Evolutionary conservation across 2,888 invertebrate genomes (phyloP).

Genomic region (Plemyria rubiginata): DNA sequence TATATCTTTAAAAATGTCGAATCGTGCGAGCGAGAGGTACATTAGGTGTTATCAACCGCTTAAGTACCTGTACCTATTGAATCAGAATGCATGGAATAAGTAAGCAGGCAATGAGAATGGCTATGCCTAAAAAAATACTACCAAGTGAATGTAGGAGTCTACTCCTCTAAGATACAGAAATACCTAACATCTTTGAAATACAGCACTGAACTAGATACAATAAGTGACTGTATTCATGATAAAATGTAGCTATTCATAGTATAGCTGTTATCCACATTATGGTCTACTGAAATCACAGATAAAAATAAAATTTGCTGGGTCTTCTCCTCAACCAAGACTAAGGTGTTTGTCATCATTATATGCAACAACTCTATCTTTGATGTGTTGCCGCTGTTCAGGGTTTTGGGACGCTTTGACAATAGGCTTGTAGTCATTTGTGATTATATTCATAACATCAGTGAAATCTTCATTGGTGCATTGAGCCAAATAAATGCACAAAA

Average conservation of each 20-base stretch:
- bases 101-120: neutral
- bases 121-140: conserved; percentile 10
- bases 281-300: conserved; percentile 20
- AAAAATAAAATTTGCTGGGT: neutral
- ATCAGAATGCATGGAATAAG: neutral
- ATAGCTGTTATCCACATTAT: conserved; percentile 18
- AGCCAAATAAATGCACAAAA: conserved; percentile 62
- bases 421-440: conserved; percentile 60
- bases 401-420: conserved; percentile 58
- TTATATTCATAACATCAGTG: conserved; percentile 56
- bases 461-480: conserved; percentile 63
- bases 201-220: neutral
- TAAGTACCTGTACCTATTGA: neutral
- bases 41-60: too few species aligned
- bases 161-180: neutral
- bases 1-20: too few species aligned
- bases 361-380: conserved; percentile 57
- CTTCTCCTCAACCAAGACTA: conserved; percentile 2
- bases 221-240: neutral
- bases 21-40: too few species aligned
- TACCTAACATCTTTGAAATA: neutral
- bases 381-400: conserved; percentile 49
- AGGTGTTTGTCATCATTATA: conserved; percentile 42
- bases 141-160: neutral
- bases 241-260: conserved; percentile 22